phyloP scores from a whole-genome alignment of 2,888 invertebrate genomes.

The Himalopsyche anomala region DNA sequence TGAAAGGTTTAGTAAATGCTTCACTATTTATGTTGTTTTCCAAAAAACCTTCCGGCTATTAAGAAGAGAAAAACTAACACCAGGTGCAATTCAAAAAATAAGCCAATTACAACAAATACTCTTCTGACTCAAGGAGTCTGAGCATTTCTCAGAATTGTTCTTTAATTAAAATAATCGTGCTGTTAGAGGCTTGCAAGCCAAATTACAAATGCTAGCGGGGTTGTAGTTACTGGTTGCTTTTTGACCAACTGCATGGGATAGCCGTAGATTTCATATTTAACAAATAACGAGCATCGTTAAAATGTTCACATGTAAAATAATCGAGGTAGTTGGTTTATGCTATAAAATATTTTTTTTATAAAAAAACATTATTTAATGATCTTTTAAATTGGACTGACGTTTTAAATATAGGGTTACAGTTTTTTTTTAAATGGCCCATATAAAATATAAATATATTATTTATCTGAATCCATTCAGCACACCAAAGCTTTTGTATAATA shows the following conservation, averaged over 20 bases:
- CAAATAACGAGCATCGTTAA: no score
- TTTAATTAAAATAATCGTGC: conserved; percentile 47
- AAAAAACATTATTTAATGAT: no score
- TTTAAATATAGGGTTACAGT: no score
- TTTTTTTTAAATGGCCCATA: no score
- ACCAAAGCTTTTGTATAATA: no score
- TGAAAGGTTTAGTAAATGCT: no score
- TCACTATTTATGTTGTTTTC: background rate
- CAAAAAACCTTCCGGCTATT: conserved; percentile 12
- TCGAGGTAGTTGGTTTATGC: no score
- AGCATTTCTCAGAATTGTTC: conserved; percentile 42
- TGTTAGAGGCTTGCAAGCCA: conserved; percentile 31
- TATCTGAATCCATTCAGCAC: no score
- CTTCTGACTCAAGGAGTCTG: background rate
- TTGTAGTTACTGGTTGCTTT: background rate
- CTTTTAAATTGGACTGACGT: no score
- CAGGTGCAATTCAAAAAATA: conserved; percentile 38
- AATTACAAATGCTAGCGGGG: conserved; percentile 42
- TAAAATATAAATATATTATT: no score
- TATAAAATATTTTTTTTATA: no score
- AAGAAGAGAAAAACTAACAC: conserved; percentile 30
- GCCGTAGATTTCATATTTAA: background rate
- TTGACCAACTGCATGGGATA: background rate
- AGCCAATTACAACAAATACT: conserved; percentile 22
- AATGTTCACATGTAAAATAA: no score